Evolutionary conservation across 35 echinoderm and acorn worm genomes (phyloP), one percentile per base, ranked within the genome.

Genomic region (Apostichopus parvimensis): DNA sequence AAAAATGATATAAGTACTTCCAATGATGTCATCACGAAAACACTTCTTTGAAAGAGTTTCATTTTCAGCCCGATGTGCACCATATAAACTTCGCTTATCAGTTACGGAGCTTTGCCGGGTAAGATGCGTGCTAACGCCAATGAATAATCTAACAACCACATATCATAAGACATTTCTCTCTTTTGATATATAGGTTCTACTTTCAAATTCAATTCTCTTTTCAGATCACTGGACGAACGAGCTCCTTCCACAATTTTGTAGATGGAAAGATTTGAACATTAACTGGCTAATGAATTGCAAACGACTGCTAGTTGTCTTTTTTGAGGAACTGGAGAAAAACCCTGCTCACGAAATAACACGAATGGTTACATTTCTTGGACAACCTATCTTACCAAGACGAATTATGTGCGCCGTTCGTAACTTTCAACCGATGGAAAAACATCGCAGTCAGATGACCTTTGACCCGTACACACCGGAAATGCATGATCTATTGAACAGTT

Each of bases 361-460:
- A 53, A 86, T 86, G 82, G 34, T 86, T n/a, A 13, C 82, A 12
- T 86, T 86, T 58, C 82, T 86, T n/a, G 53, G 53, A 59, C 82
- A 55, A 45, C 82, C 82, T 23, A 23, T 53, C 28, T n/a, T 86
- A 11, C n/a, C 15, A 8, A 21, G n/a, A 86, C 10, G 53, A 12
- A 53, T 21, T n/a, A 8, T 86, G 12, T 21, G 34, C 9, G n/a
- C n/a, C 2, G 56, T 53, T 7, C 15, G 8, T 12, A n/a, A 55
- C 11, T 53, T n/a, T 55, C 7, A 55, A 9, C 82, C 82, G 28
- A 11, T 53, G 11, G 20, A 79, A 79, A 23, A 25, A 53, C 21
- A 79, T 20, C 11, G 45, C 77, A 79, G 18, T 59, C 53, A 86
- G 8, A 26, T 86, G 56, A 54, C n/a, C n/a, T 53, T 86, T 54